Base-by-base conservation (phyloP, 2,113 vertebrate species). In the Microtus pennsylvanicus region DNA sequence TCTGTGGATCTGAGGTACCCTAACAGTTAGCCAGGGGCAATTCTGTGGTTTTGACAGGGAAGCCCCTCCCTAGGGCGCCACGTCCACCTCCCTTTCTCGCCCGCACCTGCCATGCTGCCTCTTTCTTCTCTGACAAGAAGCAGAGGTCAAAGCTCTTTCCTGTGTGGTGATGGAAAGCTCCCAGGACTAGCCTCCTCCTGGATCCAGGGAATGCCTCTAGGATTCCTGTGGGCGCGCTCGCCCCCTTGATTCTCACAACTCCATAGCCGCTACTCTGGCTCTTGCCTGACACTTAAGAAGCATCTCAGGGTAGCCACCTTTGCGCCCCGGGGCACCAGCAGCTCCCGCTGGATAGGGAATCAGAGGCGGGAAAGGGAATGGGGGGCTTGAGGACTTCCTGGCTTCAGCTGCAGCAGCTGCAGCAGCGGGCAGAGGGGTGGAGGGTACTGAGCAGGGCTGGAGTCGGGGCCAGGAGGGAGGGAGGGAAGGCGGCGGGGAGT, bases 141-240 rank as follows among this genome's bases (percentile, higher is more conserved):
- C 85, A 14, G 93, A 93, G 96, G 94, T 93, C 61, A 77, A 63
- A 94, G 95, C 97, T 94, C 94, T 74, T 97, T 94, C 92, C 90
- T 52, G 95, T 96, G 96, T 92, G 30, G 94, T 17, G 91, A 52
- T 63, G 74, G 96, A 75, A 87, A 0, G 87, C 75, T 94, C 83
- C 30, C 65, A 33, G 75, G 72, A 65, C 28, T 70, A n/a, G 70
- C 65, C 63, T 70, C 10, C n/a, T 1, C 58, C 6, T 22, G 87
- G 90, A 76, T 76, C 93, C 61, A 17, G 47, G 91, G 61, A 67
- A 74, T 30, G 38, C 50, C 70, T 52, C 78, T 69, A 30, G 78
- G 65, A 89, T 95, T 82, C 87, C 93, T 4, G 50, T 16, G 92
- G 96, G 87, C 33, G 72, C 11, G 65, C 42, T 45, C 63, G 58